Percentiles rank a stretch among this genome's conserved stretches.
Evolutionary conservation across 1,140 invertebrate species (phyloP).

Genomic region (Eumeta japonica): DNA sequence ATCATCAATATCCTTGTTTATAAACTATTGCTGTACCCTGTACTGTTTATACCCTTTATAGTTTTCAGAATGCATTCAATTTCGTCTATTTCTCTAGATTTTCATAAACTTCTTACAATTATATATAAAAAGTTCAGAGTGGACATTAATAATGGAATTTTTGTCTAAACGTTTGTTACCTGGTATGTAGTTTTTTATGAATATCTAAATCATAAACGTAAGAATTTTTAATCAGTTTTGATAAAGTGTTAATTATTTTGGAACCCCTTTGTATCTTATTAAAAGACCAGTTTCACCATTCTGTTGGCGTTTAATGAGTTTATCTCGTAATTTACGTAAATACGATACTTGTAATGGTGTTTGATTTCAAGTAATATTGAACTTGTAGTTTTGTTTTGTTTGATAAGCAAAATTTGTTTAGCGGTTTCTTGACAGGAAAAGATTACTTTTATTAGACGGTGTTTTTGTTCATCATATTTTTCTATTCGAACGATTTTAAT

Average conservation of each 20-base stretch:
- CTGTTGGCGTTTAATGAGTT: constrained; percentile 10
- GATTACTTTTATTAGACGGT: no score
- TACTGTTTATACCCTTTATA: not conserved
- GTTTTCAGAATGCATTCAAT: constrained; percentile 1
- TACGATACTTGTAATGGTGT: constrained; percentile 6
- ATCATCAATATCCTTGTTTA: constrained; percentile 4
- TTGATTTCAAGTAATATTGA: constrained; percentile 8
- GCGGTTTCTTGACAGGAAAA: no score
- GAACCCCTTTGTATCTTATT: constrained; percentile 15
- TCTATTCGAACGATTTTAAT: no score
- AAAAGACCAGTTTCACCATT: constrained; percentile 13
- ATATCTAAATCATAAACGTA: no score
- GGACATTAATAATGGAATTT: constrained; percentile 4
- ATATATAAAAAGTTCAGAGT: constrained; percentile 12
- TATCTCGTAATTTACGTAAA: no score
- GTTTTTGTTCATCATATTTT: no score
- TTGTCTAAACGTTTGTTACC: constrained; percentile 1
- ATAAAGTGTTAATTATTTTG: constrained; percentile 9
- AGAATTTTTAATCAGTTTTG: no score
- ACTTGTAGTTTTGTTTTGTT: no score
- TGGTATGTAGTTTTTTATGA: constrained; percentile 1
- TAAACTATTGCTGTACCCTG: constrained; percentile 5
- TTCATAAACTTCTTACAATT: constrained; percentile 11
- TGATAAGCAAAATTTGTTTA: no score
- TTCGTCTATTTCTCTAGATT: constrained; percentile 11